Base-by-base conservation (phyloP, 2,888 invertebrate species). In the Lithophane ornitopus region DNA sequence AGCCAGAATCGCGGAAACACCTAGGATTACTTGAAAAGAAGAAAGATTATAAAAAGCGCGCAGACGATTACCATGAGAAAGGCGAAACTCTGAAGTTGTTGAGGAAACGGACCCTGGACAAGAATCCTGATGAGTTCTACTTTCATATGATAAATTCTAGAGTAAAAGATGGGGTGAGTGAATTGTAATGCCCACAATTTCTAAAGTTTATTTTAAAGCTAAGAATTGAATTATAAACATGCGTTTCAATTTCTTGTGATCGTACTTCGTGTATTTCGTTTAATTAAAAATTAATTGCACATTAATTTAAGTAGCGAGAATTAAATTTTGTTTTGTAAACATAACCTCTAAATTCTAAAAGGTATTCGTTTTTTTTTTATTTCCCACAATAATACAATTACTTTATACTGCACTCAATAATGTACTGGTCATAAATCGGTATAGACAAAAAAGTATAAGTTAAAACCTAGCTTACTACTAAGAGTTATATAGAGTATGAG, bases 61-160 rank as follows among this genome's bases (percentile, higher is more conserved):
- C 99, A 0, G 97, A 97, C 75, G 98, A 99, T 93, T 98, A 97
- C 85, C 98, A 99, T 92, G 97, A 98, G 77, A 99, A 99, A 91
- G 97, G 98, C 74, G 97, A 97, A 76, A 98, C 98, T 0, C 93
- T 99, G 2, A 98, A 98, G 91, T 93, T 98, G 46, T 94, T 99
- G 72, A 97, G 98, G 76, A 98, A 98, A 92, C 97, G 98, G 78
- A 99, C 99, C 0, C 95, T 99, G 39, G 98, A 99, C 91, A 98
- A 98, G 93, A 99, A 99, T 96, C 99, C 99, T 1, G 99, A 99
- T 98, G 99, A 99, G 94, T 99, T 99, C 95, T 98, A 99, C 93
- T 99, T 98, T 95, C 99, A 99, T 92, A 99, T 99, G 99, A 97
- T 99, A 76, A 99, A 98, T 92, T 98, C 99, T 0, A 97, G 98